A percentile compares a stretch with the other conserved stretches of the same genome.
Conservation (phyloP, 2,888 invertebrate genomes). For the Zaprionus obscuricornis region DNA sequence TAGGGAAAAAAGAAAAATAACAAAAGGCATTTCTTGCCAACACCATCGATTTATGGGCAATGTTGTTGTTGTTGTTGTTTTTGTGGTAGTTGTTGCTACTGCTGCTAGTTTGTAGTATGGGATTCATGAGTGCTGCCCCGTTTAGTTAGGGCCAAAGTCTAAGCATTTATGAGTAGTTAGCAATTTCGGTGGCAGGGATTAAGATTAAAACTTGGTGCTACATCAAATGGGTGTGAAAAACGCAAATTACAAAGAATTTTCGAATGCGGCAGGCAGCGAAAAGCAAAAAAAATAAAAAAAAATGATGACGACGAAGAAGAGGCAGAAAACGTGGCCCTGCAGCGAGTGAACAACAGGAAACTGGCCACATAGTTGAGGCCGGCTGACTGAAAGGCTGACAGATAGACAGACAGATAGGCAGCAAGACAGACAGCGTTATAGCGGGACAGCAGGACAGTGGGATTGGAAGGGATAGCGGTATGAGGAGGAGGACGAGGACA, state of each 20-base stretch:
- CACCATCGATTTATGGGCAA: constrained; percentile 70
- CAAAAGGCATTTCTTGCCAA: constrained; percentile 56
- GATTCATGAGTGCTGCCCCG: constrained; percentile 37
- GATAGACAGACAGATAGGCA: constrained; percentile 36
- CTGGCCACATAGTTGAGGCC: constrained; percentile 65
- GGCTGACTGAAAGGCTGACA: constrained; percentile 54
- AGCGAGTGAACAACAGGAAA: constrained; percentile 59
- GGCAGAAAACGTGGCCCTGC: constrained; percentile 21
- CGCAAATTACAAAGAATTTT: constrained; percentile 77
- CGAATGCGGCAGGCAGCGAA: constrained; percentile 6
- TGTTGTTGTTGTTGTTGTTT: constrained; percentile 17
- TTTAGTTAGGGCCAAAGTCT: constrained; percentile 1
- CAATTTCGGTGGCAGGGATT: constrained; percentile 78
- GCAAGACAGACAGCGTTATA: constrained; percentile 10
- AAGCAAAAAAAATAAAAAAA: too few species aligned
- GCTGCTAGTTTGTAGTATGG: too few species aligned
- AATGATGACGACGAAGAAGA: too few species aligned
- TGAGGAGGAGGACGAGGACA: constrained; percentile 15
- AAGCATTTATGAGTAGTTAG: constrained; percentile 65
- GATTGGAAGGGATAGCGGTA: constrained; percentile 15
- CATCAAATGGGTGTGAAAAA: constrained; percentile 76
- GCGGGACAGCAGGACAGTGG: constrained; percentile 25
- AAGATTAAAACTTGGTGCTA: constrained; percentile 71
- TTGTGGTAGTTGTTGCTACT: too few species aligned
- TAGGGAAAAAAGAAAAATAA: constrained; percentile 14